Percentiles rank a stretch among this genome's conserved stretches.
Evolutionary conservation across 2,888 invertebrate genomes (phyloP).

Genomic region (Phalera bucephala): DNA sequence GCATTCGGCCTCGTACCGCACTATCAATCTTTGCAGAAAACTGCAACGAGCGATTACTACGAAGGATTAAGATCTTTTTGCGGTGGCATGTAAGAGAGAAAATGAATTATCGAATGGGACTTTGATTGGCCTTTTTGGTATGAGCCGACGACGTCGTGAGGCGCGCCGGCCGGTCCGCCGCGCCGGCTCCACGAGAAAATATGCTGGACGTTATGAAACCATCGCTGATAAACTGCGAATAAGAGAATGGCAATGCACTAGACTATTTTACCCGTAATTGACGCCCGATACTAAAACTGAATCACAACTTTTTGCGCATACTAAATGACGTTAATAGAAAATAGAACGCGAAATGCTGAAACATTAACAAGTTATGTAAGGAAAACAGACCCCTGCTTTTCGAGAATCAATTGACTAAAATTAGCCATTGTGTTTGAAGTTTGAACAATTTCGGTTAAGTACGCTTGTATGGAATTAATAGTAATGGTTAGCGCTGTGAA

Average conservation of each 20-base stretch:
- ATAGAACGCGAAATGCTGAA: conserved; percentile 2
- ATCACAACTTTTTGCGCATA: background rate
- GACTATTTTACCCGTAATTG: conserved; percentile 13
- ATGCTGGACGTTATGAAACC: conserved; percentile 65
- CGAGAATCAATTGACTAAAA: background rate
- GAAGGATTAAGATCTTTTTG: conserved; percentile 69
- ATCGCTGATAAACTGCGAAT: conserved; percentile 46
- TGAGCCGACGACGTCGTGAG: conserved; percentile 39
- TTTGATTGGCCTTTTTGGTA: conserved; percentile 52
- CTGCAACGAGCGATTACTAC: conserved; percentile 44
- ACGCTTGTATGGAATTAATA: background rate
- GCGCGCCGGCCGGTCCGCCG: conserved; percentile 47
- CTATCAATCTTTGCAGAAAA: conserved; percentile 56
- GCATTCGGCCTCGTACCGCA: conserved; percentile 63
- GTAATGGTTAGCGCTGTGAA: background rate
- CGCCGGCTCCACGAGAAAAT: conserved; percentile 50
- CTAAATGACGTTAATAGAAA: background rate
- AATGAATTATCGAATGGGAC: conserved; percentile 57
- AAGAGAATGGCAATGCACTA: conserved; percentile 21
- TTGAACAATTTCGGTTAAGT: background rate
- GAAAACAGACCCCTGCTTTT: conserved; percentile 5
- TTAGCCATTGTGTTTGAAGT: background rate
- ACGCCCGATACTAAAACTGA: conserved; percentile 6
- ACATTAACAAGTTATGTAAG: conserved; percentile 5
- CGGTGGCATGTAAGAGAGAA: conserved; percentile 56